Conservation (phyloP, 1,140 invertebrate genomes). For the Brachionus paranguensis region DNA sequence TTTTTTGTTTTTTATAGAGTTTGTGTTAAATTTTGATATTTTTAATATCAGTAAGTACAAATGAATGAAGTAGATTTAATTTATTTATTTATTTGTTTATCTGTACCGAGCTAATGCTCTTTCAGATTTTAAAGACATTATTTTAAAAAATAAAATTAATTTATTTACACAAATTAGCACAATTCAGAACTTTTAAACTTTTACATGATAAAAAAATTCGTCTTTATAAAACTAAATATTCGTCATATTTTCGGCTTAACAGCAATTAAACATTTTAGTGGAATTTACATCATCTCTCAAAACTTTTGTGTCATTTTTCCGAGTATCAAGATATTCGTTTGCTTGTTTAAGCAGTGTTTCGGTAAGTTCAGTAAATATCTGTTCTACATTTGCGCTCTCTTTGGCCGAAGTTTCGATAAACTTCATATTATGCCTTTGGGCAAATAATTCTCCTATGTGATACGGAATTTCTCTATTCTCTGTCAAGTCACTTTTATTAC, state of each 20-base stretch:
- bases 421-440: slow-evolving; percentile 87
- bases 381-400: slow-evolving; percentile 53
- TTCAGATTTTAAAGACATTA: background rate
- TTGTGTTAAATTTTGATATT: too few relatives aligned
- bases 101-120: too few relatives aligned
- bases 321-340: slow-evolving; percentile 41
- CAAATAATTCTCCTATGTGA: slow-evolving; percentile 90
- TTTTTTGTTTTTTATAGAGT: too few relatives aligned
- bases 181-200: background rate
- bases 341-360: slow-evolving; percentile 49
- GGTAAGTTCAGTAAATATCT: slow-evolving; percentile 86
- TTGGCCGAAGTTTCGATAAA: slow-evolving; percentile 54
- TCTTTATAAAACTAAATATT: background rate
- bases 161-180: background rate
- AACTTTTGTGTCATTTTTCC: background rate
- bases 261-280: background rate
- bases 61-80: too few relatives aligned
- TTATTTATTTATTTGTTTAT: too few relatives aligned
- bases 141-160: background rate
- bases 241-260: background rate
- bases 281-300: background rate
- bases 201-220: background rate
- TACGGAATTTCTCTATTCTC: slow-evolving; percentile 81
- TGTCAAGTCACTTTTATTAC: slow-evolving; percentile 88
- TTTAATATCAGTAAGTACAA: too few relatives aligned